Evolutionary conservation across 35 echinoderm and acorn worm genomes (phyloP).

Genomic region (Anneissia japonica): DNA sequence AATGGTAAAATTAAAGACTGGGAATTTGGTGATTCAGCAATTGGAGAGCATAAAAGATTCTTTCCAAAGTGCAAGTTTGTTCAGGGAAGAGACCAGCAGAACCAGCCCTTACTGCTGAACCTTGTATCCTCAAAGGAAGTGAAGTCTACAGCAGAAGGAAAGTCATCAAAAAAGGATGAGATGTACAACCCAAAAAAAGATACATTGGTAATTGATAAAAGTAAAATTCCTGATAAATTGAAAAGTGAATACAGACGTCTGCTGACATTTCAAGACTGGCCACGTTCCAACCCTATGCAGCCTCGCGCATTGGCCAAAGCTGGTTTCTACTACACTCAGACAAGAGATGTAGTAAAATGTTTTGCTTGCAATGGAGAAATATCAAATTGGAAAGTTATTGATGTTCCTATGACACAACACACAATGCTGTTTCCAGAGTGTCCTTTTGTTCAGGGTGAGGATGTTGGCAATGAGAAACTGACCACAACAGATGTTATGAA

Average conservation of each 20-base stretch:
- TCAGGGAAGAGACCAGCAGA: conserved; percentile 15
- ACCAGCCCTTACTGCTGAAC: conserved; percentile 38
- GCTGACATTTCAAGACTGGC: conserved; percentile 63
- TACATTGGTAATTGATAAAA: neutral
- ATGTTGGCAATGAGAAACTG: conserved; percentile 63
- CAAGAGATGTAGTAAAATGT: conserved; percentile 59
- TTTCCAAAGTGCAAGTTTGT: conserved; percentile 31
- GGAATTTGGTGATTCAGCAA: neutral
- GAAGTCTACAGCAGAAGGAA: neutral
- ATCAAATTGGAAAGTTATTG: conserved; percentile 53
- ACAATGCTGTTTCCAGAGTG: conserved; percentile 54
- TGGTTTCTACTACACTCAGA: conserved; percentile 58
- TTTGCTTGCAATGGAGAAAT: conserved; percentile 89
- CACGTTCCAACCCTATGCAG: conserved; percentile 32
- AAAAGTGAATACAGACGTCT: conserved; percentile 61
- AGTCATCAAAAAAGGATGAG: neutral
- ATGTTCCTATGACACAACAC: conserved; percentile 55
- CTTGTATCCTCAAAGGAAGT: too few relatives aligned
- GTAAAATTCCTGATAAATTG: conserved; percentile 7
- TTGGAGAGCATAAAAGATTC: conserved; percentile 10
- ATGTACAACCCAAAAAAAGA: neutral
- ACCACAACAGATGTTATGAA: conserved; percentile 7
- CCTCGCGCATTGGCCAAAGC: conserved; percentile 54
- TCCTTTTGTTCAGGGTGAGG: conserved; percentile 48
- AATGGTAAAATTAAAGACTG: neutral